These are phyloP conservation scores for Nothoprocta pentlandii DNA, from an alignment of 2,113 vertebrate genomes.

Conservation along the genomic window DNA sequence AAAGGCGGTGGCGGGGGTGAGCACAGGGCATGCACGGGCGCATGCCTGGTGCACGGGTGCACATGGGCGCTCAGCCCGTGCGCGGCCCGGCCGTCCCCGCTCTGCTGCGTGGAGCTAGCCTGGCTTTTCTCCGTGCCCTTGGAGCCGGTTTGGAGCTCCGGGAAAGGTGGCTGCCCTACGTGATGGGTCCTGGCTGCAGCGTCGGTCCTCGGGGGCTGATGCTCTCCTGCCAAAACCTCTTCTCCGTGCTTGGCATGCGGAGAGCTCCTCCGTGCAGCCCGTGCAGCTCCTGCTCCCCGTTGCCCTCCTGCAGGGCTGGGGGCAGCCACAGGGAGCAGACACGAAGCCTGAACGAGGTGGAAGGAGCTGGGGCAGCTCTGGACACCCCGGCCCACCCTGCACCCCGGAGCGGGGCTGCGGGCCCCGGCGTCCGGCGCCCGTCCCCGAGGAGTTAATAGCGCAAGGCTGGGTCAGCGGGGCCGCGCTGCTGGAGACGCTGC, in stretches of 20 bases:
- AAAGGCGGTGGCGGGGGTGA: no score
- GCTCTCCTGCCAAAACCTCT: background rate
- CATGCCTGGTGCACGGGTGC: no score
- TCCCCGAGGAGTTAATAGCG: accelerated
- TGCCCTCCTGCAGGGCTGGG: accelerated
- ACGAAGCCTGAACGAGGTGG: accelerated
- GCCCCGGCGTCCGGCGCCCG: background rate
- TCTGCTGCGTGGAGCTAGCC: no score
- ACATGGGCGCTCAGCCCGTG: no score
- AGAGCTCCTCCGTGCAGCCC: background rate
- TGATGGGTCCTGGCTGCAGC: background rate
- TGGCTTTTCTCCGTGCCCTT: accelerated
- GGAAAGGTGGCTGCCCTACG: accelerated
- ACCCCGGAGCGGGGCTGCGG: accelerated
- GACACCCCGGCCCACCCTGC: background rate
- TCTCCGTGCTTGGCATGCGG: accelerated
- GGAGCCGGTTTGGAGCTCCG: accelerated
- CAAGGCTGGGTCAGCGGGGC: accelerated
- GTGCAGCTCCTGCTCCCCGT: background rate
- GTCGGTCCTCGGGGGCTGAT: background rate
- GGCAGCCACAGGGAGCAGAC: accelerated
- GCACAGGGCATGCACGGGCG: no score
- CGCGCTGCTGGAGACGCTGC: accelerated
- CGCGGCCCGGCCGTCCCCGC: no score
- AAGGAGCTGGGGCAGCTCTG: background rate